Conservation (phyloP, 2,797 vertebrate species). For the Melanotaenia pygmaea region DNA sequence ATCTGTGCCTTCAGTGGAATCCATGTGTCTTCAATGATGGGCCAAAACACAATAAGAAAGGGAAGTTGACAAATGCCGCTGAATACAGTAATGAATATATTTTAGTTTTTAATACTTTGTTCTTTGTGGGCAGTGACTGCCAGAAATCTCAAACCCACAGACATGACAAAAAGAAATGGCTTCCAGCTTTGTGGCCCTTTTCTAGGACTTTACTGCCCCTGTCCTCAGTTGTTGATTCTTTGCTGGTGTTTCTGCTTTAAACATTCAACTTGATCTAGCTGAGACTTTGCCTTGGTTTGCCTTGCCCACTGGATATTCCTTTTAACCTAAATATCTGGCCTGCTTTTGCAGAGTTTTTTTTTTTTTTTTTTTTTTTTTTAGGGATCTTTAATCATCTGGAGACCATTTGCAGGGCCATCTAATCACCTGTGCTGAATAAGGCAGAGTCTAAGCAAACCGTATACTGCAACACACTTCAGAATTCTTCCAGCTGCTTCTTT, state of each 20-base stretch:
- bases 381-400: not conserved
- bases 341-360: not conserved
- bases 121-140: not conserved
- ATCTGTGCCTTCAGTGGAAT: constrained; percentile 19
- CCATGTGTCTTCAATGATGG: not conserved
- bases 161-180: not conserved
- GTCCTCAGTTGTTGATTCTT: not conserved
- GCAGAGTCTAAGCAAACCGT: too few species aligned
- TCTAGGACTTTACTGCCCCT: not conserved
- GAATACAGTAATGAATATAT: not conserved
- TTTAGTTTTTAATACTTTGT: not conserved
- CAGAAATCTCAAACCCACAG: not conserved
- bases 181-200: not conserved
- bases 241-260: not conserved
- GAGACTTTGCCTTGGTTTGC: not conserved
- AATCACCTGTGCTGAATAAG: not conserved
- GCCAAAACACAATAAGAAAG: not conserved
- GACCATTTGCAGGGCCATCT: not conserved
- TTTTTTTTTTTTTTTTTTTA: not conserved
- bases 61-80: not conserved
- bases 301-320: not conserved
- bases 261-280: not conserved
- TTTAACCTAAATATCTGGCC: not conserved
- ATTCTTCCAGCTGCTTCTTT: too few species aligned
- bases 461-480: not conserved